phyloP scores from a whole-genome alignment of 2,113 vertebrate genomes.

The Phalacrocorax brasilianus region DNA sequence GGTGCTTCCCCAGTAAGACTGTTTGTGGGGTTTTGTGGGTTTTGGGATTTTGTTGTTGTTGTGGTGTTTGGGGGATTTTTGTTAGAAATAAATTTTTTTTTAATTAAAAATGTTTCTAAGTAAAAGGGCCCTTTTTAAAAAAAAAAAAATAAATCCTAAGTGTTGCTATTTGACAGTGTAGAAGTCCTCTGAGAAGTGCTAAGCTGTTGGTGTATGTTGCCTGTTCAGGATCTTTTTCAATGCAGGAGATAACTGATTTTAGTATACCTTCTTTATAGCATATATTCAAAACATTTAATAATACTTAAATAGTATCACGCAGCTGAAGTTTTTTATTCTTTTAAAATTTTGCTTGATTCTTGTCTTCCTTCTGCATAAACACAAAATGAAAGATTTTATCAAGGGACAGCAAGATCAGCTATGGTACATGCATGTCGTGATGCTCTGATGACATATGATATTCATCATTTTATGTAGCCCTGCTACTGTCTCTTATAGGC shows the following conservation, averaged over 20 bases:
- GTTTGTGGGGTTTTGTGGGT: too few species aligned
- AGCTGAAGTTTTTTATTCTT: not conserved
- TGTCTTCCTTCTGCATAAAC: not conserved
- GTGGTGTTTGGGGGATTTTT: not conserved
- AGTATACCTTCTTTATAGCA: not conserved
- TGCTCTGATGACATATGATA: not conserved
- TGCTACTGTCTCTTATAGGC: not conserved
- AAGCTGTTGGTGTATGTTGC: not conserved
- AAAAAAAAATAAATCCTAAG: not conserved
- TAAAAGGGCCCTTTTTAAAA: not conserved
- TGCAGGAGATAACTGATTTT: not conserved
- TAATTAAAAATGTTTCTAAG: not conserved
- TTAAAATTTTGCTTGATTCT: not conserved
- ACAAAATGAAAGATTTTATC: not conserved
- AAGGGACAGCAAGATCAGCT: not conserved
- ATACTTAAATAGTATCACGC: not conserved
- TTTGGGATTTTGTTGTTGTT: not conserved
- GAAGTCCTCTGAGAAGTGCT: not conserved
- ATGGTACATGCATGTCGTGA: not conserved
- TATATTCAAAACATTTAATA: not conserved
- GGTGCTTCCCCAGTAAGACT: not conserved
- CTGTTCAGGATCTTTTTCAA: not conserved
- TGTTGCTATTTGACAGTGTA: not conserved
- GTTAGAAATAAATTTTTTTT: not conserved
- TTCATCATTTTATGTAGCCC: not conserved